Percentiles rank a stretch among this genome's conserved stretches.
Conservation (phyloP, 2,113 vertebrate species). For the Clinocottus analis region DNA sequence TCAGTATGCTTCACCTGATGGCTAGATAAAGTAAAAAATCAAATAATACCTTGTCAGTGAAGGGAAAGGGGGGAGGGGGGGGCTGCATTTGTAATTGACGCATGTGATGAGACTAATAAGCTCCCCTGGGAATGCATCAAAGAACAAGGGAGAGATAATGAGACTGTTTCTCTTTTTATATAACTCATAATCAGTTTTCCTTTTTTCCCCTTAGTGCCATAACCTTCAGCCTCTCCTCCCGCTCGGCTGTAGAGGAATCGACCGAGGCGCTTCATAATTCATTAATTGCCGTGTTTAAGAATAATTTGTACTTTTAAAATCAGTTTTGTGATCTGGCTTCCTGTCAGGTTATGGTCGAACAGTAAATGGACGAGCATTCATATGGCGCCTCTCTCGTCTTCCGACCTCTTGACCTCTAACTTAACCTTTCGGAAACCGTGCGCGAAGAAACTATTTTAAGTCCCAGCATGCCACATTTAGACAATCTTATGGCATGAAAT, state of each 20-base stretch:
- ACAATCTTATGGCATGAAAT: no score
- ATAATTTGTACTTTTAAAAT: conserved; percentile 3
- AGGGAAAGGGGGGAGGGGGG: not conserved
- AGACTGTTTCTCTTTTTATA: conserved; percentile 72
- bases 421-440: no score
- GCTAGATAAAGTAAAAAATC: conserved; percentile 24
- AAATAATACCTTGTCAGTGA: conserved; percentile 46
- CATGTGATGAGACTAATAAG: conserved; percentile 79
- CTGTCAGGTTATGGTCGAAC: not conserved
- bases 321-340: not conserved
- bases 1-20: conserved; percentile 36
- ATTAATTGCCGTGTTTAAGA: not conserved
- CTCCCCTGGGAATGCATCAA: conserved; percentile 81
- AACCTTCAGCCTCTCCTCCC: conserved; percentile 47
- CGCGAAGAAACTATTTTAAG: no score
- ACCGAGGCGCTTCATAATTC: not conserved
- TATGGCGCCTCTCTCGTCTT: no score
- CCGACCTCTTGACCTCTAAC: no score
- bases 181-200: conserved; percentile 72
- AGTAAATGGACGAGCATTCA: not conserved
- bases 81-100: conserved; percentile 72
- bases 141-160: conserved; percentile 76
- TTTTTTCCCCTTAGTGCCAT: conserved; percentile 36
- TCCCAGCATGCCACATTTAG: no score
- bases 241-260: not conserved